Evolutionary conservation across 2,888 invertebrate genomes (phyloP).

Genomic region (Dryocosmus kuriphilus): DNA sequence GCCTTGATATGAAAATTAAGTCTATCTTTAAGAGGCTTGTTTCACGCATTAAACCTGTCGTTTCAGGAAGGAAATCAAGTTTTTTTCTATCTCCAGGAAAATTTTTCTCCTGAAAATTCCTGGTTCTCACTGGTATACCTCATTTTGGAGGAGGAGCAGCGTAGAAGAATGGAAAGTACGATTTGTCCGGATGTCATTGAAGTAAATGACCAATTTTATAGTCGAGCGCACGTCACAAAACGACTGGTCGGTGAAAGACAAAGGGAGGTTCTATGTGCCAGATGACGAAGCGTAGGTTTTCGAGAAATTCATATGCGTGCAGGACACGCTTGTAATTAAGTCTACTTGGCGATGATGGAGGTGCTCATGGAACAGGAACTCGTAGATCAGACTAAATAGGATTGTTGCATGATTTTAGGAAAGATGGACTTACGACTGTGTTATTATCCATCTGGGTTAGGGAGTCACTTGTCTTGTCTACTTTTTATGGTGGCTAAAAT

Average conservation of each 20-base stretch:
- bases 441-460: slow-evolving; percentile 31
- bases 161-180: background rate
- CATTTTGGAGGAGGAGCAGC: too few species aligned
- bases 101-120: too few species aligned
- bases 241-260: slow-evolving; percentile 34
- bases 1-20: slow-evolving; percentile 33
- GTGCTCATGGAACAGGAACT: slow-evolving; percentile 32
- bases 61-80: too few species aligned
- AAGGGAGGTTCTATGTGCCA: slow-evolving; percentile 33
- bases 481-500: slow-evolving; percentile 22
- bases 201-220: slow-evolving; percentile 23
- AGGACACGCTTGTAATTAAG: slow-evolving; percentile 37
- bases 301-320: slow-evolving; percentile 37
- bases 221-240: background rate
- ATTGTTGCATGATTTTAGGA: slow-evolving; percentile 36
- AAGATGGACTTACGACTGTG: slow-evolving; percentile 6
- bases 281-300: slow-evolving; percentile 30
- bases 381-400: slow-evolving; percentile 38
- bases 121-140: too few species aligned
- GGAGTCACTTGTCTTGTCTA: slow-evolving; percentile 33
- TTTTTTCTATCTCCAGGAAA: too few species aligned
- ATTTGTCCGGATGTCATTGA: slow-evolving; percentile 19
- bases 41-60: too few species aligned
- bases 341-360: slow-evolving; percentile 33
- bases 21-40: too few species aligned